Evolutionary conservation across 37 sponge, comb jelly and placozoan genomes (phyloP), one percentile per base, ranked within the genome.

Genomic region (Haliclona indistincta): DNA sequence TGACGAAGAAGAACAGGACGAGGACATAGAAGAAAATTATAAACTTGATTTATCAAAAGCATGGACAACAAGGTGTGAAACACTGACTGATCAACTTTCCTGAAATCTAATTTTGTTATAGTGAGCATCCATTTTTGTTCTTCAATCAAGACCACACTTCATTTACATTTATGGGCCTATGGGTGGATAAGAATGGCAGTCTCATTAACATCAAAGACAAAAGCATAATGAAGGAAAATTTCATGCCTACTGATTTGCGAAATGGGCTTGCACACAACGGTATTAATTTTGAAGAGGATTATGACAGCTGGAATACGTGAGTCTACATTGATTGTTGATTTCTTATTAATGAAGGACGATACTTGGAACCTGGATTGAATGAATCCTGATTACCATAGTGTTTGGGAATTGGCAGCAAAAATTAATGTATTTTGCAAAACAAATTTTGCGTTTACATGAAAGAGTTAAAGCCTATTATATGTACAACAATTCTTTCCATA

Each of bases 91-190:
- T 58, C 6, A 58, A 25, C 60, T 58, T 15, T n/a, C n/a, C n/a
- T n/a, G n/a, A n/a, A n/a, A n/a, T n/a, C n/a, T n/a, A n/a, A n/a
- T 20, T 28, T 13, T 78, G 36, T 55, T 67, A 41, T 63, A 89
- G 89, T 52, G 63, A 81, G 42, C 98, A 97, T 54, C 98, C 98
- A 0, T 97, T 94, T 67, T 71, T 97, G 37, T 94, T 97, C 67
- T 97, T 97, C 72, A 94, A 97, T 51, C 78, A 86, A 69, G 95
- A 97, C 47, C 33, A 68, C 39, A 19, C 30, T 32, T 79, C 80
- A 30, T 67, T 94, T 67, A 92, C 98, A 28, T 97, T 97, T 77
- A 70, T 97, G 56, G 98, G 95, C 10, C 87, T 97, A 30, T 72
- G 65, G 67, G 81, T 87, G 38, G 60, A 60, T 33, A 4, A 43